Conservation (phyloP, 2,113 vertebrate genomes). For the Motacilla tschutschensis region DNA sequence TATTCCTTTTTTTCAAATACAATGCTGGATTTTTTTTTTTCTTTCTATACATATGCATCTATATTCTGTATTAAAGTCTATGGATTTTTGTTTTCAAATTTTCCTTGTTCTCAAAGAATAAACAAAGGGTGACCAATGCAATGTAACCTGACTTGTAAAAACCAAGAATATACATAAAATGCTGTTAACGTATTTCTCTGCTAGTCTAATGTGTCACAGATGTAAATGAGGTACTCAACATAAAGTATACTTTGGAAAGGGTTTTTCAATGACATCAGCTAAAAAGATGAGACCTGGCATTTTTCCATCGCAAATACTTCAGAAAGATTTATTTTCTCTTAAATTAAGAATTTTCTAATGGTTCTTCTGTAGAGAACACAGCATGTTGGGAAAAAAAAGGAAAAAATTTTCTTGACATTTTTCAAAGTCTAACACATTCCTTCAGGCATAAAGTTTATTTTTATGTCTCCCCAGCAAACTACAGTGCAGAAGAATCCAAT, state of each 20-base stretch:
- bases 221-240: background rate
- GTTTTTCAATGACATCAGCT: background rate
- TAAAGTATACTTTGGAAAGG: background rate
- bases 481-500: background rate
- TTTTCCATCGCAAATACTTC: constrained; percentile 6
- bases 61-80: background rate
- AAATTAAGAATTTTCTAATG: constrained; percentile 7
- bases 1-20: background rate
- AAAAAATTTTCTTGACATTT: constrained; percentile 27
- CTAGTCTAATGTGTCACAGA: background rate
- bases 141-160: background rate
- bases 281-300: constrained; percentile 5
- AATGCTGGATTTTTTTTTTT: background rate
- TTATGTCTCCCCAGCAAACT: constrained; percentile 21
- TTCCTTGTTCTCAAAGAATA: background rate
- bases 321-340: constrained; percentile 12
- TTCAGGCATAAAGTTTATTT: constrained; percentile 38
- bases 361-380: background rate
- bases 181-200: background rate
- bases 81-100: background rate
- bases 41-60: background rate
- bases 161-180: background rate
- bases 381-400: background rate
- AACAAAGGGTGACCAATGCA: background rate
- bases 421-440: constrained; percentile 29